These are phyloP conservation scores for Bombus vancouverensis DNA, from an alignment of 1,140 invertebrate species.

Conservation along the genomic window DNA sequence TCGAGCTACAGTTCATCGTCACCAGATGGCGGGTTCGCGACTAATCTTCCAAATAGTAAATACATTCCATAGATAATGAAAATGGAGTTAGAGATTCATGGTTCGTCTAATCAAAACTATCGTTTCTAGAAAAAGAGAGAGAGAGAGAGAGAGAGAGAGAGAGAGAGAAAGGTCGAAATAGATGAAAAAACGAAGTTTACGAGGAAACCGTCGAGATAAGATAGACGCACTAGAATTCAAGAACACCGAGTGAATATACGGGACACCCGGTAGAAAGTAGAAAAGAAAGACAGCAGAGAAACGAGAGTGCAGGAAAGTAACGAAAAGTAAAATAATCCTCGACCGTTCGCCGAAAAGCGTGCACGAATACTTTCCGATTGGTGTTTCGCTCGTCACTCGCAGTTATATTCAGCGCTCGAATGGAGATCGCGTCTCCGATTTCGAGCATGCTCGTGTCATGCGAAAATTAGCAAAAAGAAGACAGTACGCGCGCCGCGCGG, in stretches of 20 bases:
- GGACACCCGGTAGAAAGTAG: not conserved
- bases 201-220: not conserved
- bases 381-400: constrained; percentile 49
- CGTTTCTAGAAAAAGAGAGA: constrained; percentile 54
- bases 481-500: not conserved
- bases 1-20: constrained; percentile 51
- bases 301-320: not conserved
- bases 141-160: not conserved
- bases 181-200: not conserved
- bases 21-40: constrained; percentile 57
- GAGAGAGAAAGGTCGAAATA: constrained; percentile 13
- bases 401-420: constrained; percentile 20
- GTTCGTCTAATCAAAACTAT: constrained; percentile 77
- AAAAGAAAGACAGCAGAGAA: not conserved
- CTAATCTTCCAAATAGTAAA: constrained; percentile 80
- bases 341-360: constrained; percentile 66
- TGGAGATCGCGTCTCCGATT: not conserved
- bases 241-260: not conserved
- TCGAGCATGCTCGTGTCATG: not conserved
- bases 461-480: constrained; percentile 20
- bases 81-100: constrained; percentile 47
- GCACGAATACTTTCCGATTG: constrained; percentile 58
- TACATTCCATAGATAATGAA: constrained; percentile 80
- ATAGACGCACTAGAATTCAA: not conserved
- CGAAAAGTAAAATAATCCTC: constrained; percentile 44